A percentile compares a stretch with the other conserved stretches of the same genome.
Conservation (phyloP, 2,888 invertebrate genomes). For the Furcula furcula region DNA sequence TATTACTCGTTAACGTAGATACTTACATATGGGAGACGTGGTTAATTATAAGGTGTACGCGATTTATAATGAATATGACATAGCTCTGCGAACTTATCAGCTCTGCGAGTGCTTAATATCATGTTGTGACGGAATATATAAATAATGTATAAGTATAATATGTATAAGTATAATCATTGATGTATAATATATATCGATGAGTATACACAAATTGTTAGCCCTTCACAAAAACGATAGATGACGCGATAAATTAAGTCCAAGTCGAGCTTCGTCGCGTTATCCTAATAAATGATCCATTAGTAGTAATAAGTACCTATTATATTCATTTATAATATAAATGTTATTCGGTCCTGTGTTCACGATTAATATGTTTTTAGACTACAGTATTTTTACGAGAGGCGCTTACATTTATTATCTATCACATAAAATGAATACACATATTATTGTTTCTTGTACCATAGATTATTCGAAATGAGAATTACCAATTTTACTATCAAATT, state of each 20-base stretch:
- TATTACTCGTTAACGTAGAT: constrained; percentile 11
- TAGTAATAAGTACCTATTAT: no score
- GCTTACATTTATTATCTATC: no score
- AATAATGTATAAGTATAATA: constrained; percentile 12
- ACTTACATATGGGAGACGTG: constrained; percentile 14
- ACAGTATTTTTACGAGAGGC: no score
- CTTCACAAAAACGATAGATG: constrained; percentile 9
- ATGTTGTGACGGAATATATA: constrained; percentile 5
- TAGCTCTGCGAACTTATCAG: constrained; percentile 33
- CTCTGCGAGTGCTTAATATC: constrained; percentile 25
- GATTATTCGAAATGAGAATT: constrained; percentile 15
- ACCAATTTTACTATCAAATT: not conserved
- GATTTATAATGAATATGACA: constrained; percentile 20
- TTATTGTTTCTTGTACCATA: no score
- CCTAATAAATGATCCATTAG: no score
- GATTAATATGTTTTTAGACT: not conserved
- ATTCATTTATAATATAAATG: no score
- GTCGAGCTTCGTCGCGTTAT: no score
- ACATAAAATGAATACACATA: no score
- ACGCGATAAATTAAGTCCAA: constrained; percentile 7
- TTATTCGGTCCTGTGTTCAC: not conserved
- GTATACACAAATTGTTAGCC: no score
- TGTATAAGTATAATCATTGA: not conserved
- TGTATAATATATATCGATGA: constrained; percentile 6
- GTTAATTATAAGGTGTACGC: constrained; percentile 24